Conservation (phyloP, 2,888 invertebrate species). For the Diadegma fenestrale region DNA sequence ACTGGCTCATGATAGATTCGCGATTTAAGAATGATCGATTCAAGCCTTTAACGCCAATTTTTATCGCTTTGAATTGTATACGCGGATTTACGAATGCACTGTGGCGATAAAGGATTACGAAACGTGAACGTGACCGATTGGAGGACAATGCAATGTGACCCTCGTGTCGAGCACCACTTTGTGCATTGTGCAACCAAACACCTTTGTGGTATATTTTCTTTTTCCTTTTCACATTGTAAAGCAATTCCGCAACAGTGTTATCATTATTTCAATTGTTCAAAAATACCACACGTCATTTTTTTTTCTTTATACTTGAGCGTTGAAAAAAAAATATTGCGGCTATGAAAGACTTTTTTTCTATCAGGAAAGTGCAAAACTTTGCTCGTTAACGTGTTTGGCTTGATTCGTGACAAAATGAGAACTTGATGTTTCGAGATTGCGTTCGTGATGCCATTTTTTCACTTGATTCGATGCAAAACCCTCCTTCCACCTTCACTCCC, state of each 20-base stretch:
- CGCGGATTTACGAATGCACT: conserved; percentile 3
- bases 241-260: conserved; percentile 1
- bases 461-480: conserved; percentile 8
- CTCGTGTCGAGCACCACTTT: conserved; percentile 17
- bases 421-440: conserved; percentile 1
- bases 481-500: background rate
- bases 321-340: background rate
- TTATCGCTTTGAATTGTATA: conserved; percentile 32
- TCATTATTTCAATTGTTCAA: background rate
- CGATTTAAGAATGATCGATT: conserved; percentile 55
- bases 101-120: conserved; percentile 44
- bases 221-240: background rate
- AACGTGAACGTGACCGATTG: conserved; percentile 53
- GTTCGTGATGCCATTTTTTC: background rate
- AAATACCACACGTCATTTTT: background rate
- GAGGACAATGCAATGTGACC: conserved; percentile 34
- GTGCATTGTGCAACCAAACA: conserved; percentile 30
- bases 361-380: background rate
- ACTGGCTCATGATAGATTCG: conserved; percentile 50
- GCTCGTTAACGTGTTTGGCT: background rate
- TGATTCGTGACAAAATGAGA: background rate
- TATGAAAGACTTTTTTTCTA: no score
- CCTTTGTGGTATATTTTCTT: conserved; percentile 14
- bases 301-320: background rate
- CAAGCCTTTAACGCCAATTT: conserved; percentile 36